Conservation (phyloP, 2,113 vertebrate genomes). For the Chrysemys picta region DNA sequence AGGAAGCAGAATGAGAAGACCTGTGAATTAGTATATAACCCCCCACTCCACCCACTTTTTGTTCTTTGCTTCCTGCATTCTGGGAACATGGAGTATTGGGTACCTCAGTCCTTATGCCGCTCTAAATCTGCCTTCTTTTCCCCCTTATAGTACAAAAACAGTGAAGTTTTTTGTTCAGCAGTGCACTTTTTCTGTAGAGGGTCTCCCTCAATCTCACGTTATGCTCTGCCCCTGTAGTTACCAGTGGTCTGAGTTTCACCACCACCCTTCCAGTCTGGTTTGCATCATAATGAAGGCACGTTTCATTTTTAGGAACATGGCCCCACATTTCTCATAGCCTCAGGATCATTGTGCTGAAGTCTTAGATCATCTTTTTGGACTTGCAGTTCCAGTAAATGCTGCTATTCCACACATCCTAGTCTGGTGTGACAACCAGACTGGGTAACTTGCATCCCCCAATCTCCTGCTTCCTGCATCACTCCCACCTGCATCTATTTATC, state of each 20-base stretch:
- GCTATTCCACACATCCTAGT: background rate
- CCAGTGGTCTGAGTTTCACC: background rate
- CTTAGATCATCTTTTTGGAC: background rate
- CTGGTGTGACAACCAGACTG: background rate
- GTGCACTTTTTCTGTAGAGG: background rate
- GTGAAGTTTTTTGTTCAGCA: background rate
- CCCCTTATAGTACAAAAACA: background rate
- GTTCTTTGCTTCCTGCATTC: background rate
- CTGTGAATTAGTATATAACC: background rate
- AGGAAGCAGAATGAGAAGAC: background rate
- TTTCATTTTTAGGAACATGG: background rate
- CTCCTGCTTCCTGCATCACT: background rate
- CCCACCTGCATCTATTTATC: background rate
- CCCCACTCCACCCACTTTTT: background rate
- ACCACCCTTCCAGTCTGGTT: background rate
- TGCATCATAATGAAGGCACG: background rate
- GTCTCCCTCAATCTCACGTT: background rate
- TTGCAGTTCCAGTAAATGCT: background rate
- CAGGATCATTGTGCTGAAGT: background rate
- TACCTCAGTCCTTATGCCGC: background rate
- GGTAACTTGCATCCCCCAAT: background rate
- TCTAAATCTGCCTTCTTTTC: background rate
- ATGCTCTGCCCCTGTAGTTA: background rate
- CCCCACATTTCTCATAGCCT: background rate
- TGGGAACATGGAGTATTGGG: background rate